Evolutionary conservation across 2,888 invertebrate species (phyloP).

Genomic region (Sturmia bella): DNA sequence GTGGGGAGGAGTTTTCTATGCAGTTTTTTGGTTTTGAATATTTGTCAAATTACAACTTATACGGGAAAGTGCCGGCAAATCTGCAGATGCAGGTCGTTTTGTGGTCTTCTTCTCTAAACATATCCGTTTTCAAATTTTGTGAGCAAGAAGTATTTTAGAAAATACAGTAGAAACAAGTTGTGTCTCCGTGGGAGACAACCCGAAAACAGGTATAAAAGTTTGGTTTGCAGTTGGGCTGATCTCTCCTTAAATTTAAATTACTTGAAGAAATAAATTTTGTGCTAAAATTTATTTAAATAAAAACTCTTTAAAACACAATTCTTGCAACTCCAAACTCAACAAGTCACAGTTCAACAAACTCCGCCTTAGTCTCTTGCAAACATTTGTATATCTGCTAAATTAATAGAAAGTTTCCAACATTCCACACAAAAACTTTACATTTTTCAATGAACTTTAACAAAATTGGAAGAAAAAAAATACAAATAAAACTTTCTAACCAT

Average conservation of each 20-base stretch:
- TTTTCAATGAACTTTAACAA: slow-evolving; percentile 65
- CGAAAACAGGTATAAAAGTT: too few species aligned
- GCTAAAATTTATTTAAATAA: not conserved
- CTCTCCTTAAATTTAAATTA: not conserved
- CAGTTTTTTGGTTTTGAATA: too few species aligned
- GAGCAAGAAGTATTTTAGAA: too few species aligned
- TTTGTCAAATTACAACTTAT: too few species aligned
- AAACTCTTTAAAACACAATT: slow-evolving; percentile 6
- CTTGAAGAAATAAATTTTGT: not conserved
- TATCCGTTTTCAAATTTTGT: too few species aligned
- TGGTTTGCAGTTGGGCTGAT: too few species aligned
- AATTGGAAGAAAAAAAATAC: slow-evolving; percentile 30
- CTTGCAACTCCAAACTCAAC: slow-evolving; percentile 35
- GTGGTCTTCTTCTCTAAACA: too few species aligned
- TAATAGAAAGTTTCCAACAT: slow-evolving; percentile 41
- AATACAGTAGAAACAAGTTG: too few species aligned
- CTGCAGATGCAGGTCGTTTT: too few species aligned
- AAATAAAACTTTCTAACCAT: slow-evolving; percentile 72
- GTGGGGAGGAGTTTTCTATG: too few species aligned
- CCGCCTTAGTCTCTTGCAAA: slow-evolving; percentile 33
- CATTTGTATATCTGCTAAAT: slow-evolving; percentile 10
- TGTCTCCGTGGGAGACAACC: too few species aligned
- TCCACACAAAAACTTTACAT: slow-evolving; percentile 34
- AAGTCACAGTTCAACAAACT: slow-evolving; percentile 66
- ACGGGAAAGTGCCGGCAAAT: too few species aligned